Conservation (phyloP, 2,797 vertebrate species). For the Cyprinodon diabolis region DNA sequence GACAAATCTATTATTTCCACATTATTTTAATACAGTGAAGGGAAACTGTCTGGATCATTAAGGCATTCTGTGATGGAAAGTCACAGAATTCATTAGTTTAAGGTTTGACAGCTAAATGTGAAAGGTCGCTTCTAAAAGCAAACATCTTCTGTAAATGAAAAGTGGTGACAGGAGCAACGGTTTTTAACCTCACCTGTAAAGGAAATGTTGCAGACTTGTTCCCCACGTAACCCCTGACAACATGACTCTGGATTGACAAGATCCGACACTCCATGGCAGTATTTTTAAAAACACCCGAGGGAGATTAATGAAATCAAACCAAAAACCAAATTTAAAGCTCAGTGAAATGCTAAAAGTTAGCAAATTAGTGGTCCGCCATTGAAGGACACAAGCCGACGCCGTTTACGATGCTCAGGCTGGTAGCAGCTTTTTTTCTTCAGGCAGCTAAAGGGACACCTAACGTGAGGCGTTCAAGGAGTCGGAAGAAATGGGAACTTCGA, state of each 20-base stretch:
- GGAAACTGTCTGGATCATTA: no score
- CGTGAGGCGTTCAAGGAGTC: conserved; percentile 19
- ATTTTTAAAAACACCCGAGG: conserved; percentile 3
- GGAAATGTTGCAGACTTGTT: conserved; percentile 95
- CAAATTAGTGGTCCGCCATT: conserved; percentile 24
- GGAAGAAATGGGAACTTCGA: not conserved
- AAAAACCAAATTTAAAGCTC: conserved; percentile 19
- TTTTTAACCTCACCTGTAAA: conserved; percentile 86
- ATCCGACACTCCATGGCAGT: conserved; percentile 86
- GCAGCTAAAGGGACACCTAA: conserved; percentile 54
- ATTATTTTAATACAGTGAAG: not conserved
- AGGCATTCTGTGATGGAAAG: not conserved
- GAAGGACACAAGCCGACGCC: conserved; percentile 28
- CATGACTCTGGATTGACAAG: conserved; percentile 95
- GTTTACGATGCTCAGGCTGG: not conserved
- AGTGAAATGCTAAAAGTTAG: not conserved
- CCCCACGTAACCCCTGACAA: conserved; percentile 95
- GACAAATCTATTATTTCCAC: not conserved
- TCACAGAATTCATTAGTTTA: not conserved
- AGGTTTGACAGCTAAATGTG: not conserved
- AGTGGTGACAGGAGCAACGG: not conserved
- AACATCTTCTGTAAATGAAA: not conserved
- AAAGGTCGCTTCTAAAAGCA: not conserved
- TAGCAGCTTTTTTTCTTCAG: conserved; percentile 42
- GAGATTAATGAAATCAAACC: not conserved